Evolutionary conservation across 2,113 vertebrate species (phyloP).

Genomic region (Ctenomys sociabilis): DNA sequence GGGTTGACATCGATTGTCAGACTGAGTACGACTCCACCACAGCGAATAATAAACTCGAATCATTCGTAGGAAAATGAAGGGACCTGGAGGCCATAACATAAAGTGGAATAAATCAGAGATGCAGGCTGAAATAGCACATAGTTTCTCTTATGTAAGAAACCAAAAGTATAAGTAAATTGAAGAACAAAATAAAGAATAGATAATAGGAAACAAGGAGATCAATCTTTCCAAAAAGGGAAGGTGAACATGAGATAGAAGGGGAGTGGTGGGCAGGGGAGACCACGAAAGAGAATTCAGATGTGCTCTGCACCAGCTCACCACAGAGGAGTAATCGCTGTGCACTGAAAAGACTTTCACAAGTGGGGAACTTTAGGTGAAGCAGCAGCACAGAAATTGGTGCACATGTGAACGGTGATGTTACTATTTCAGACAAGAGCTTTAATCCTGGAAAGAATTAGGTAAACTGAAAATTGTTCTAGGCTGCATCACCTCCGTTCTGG

Average conservation of each 20-base stretch:
- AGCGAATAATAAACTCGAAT: not conserved
- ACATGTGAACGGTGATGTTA: not conserved
- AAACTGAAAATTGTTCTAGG: not conserved
- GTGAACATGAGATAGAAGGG: not conserved
- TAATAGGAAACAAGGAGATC: not conserved
- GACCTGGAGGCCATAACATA: not conserved
- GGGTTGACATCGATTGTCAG: not conserved
- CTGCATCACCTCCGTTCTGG: not conserved
- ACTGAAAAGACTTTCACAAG: not conserved
- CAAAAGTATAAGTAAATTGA: not conserved
- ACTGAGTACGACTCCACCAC: not conserved
- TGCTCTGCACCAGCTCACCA: not conserved
- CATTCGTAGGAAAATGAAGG: not conserved
- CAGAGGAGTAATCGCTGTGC: not conserved
- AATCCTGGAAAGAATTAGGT: not conserved
- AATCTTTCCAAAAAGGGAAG: not conserved
- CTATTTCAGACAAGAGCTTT: conserved; percentile 1
- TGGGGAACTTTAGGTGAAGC: not conserved
- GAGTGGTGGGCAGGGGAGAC: not conserved
- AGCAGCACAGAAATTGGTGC: not conserved
- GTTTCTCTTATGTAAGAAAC: not conserved
- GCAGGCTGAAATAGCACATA: not conserved
- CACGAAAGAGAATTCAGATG: not conserved
- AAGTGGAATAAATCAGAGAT: not conserved
- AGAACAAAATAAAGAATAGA: not conserved